Base-by-base conservation (phyloP, 2,113 vertebrate genomes). In the Otus sunia region DNA sequence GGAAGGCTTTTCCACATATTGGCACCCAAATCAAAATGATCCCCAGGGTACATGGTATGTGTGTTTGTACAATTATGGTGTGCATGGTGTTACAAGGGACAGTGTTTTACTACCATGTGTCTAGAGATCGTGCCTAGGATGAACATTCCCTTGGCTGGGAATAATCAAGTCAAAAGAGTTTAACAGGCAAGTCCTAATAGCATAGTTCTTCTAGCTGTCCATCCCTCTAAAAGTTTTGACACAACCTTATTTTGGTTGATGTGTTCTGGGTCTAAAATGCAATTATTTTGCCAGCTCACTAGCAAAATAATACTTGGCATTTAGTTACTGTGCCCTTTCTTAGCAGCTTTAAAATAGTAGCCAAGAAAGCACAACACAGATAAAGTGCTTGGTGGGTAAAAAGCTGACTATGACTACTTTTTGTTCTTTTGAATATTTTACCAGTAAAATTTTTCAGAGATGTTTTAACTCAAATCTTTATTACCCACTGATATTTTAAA, bases 301-400 rank as follows among this genome's bases (percentile, higher is more conserved):
- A 72, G 43, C 4, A 79, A 90, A 94, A 68, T 32, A 80, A 49
- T 37, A 45, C n/a, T 78, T 88, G 20, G 8, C 6, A 27, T 68
- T 86, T 52, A 52, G 21, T 36, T 66, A 81, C 11, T 12, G 7
- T 84, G 15, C 32, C 90, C 29, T 63, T 88, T 93, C 58, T 75
- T 88, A 90, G 22, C 15, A 75, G 36, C 32, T 93, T 94, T 69
- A 95, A 88, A 95, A 72, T 18, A 91, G 80, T 29, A 89, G 27
- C 20, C 81, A 91, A 71, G 36, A 93, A 95, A 85, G 30, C n/a
- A 78, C 36, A 67, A 49, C 5, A 62, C 17, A 50, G 29, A 71
- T 25, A 37, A 45, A 21, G 37, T 76, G 26, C 20, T 97, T 56
- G 69, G 18, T 53, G 39, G 56, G 19, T 58, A 58, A 72, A 90